Base-by-base conservation (phyloP, 2,797 vertebrate genomes). In the Pygocentrus nattereri region DNA sequence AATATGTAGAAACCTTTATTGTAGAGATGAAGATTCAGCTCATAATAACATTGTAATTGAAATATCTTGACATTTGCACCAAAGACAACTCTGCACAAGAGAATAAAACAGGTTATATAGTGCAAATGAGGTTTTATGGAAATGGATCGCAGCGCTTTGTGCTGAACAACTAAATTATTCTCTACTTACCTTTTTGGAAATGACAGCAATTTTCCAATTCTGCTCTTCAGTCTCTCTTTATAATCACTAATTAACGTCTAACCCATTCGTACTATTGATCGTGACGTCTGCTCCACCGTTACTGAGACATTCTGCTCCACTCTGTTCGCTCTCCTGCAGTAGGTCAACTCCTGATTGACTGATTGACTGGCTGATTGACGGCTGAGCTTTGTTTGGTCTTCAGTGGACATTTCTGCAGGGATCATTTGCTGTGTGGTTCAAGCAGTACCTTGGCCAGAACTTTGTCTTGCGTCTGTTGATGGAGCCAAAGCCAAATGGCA, bases 401-500 rank as follows among this genome's bases (percentile, higher is more conserved):
- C 65, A 67, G 34, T 31, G 3, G 56, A 74, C 59, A 61, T 49
- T 49, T 54, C 64, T 4, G 27, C 23, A 10, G n/a, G 12, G 71
- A 78, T 93, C 91, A 93, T 94, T 93, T 91, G 93, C 90, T 31
- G 52, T 87, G 83, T 84, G 85, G 88, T 74, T 81, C 85, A 75
- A 27, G 79, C 84, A 86, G 88, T 88, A 88, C 38, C 62, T 30
- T 58, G 56, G 86, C 88, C 85, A 86, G 70, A 83, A 90, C 88
- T 92, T 92, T 92, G 92, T 92, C 91, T 90, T 84, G 82, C 86
- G 90, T 85, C 87, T 88, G 89, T 81, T 82, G 82, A 88, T 87
- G 88, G 91, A 91, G 92, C 89, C 89, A 92, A 93, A 92, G 93
- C 88, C 89, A 93, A 94, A 94, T 94, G 93, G 92, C 93, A 92